Evolutionary conservation across 1,140 invertebrate genomes (phyloP).

Genomic region (Lepidurus packardi): DNA sequence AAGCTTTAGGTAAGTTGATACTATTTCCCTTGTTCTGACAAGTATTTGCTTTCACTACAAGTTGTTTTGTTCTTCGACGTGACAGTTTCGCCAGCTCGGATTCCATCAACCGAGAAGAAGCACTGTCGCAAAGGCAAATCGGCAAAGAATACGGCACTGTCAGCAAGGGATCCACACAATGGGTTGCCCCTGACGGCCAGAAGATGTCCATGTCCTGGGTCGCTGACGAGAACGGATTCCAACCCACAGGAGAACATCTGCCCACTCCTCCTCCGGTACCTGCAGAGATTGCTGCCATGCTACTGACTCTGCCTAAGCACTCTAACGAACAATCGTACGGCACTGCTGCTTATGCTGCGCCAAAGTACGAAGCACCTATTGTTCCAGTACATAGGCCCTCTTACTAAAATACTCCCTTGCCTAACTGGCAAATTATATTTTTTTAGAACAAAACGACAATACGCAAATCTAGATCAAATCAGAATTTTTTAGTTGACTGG

Average conservation of each 20-base stretch:
- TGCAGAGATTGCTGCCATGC: not conserved
- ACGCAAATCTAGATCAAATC: too few relatives aligned
- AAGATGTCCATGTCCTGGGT: conserved; percentile 31
- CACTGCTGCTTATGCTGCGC: not conserved
- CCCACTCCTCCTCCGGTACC: conserved; percentile 35
- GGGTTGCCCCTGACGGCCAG: conserved; percentile 34
- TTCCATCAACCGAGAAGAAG: conserved; percentile 16
- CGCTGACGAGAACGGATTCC: conserved; percentile 37
- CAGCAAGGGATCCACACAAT: conserved; percentile 26
- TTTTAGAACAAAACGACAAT: too few relatives aligned
- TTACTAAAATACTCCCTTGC: too few relatives aligned
- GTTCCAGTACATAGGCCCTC: not conserved
- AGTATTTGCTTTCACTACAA: not conserved
- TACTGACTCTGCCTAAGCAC: not conserved
- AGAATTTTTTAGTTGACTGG: too few relatives aligned
- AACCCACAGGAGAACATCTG: conserved; percentile 37
- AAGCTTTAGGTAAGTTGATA: not conserved
- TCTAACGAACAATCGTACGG: not conserved
- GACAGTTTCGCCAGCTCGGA: conserved; percentile 26
- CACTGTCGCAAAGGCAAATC: not conserved
- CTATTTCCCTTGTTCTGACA: not conserved
- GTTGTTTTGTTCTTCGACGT: not conserved
- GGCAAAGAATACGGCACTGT: conserved; percentile 12
- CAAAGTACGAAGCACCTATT: not conserved
- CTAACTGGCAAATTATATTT: too few relatives aligned